phyloP scores from a whole-genome alignment of 1,140 invertebrate species.

The Yoshiicerus persimilis region DNA sequence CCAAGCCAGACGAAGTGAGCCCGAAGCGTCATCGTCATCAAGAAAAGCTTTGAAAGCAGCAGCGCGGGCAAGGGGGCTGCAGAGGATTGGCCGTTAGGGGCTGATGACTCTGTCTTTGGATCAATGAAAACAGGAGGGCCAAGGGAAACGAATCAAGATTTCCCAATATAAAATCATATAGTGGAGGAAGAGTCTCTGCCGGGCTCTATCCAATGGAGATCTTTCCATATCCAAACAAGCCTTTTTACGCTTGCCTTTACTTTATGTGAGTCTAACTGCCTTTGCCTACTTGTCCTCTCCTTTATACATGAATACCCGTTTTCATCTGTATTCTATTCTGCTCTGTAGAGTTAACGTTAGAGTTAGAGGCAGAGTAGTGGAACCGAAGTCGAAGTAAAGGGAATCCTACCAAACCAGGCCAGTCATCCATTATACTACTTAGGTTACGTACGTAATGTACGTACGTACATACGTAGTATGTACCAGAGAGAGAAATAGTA shows the following conservation, averaged over 20 bases:
- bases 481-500: background rate
- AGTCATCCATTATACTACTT: conserved; percentile 1
- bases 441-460: background rate
- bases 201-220: conserved; percentile 31
- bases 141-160: conserved; percentile 35
- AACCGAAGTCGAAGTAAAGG: background rate
- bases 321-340: background rate
- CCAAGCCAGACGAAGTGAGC: background rate
- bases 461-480: no score
- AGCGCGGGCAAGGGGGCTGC: conserved; percentile 12
- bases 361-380: background rate
- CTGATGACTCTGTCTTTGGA: conserved; percentile 28
- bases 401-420: background rate
- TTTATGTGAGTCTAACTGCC: background rate
- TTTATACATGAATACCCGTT: conserved; percentile 10
- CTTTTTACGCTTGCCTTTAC: conserved; percentile 13
- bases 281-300: background rate
- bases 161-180: conserved; percentile 29
- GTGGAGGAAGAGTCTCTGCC: conserved; percentile 20
- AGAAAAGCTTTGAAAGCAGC: conserved; percentile 23
- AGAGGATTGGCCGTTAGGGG: conserved; percentile 25
- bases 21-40: conserved; percentile 2
- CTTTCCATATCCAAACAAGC: conserved; percentile 21
- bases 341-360: background rate
- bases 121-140: conserved; percentile 45